Evolutionary conservation across 1,140 invertebrate genomes (phyloP), one percentile per base, ranked within the genome.

Genomic region (Hermatobates lingyangjiaoensis): DNA sequence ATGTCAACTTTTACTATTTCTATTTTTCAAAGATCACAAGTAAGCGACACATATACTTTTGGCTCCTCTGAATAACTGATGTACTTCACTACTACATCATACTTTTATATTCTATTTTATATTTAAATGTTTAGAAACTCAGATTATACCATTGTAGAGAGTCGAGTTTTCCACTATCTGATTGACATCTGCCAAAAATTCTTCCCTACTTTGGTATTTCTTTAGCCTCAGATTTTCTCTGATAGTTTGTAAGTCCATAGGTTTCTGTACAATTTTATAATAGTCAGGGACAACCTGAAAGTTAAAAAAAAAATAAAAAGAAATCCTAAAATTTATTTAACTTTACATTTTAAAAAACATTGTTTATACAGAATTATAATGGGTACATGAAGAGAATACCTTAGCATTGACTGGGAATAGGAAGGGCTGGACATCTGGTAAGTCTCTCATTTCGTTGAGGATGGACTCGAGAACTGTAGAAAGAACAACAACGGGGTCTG

Each of bases 231-330:
- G 68, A 64, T 91, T 90, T 57, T 96, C 92, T 52, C 92, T 68
- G 54, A 99, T 96, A 0, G 87, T 92, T 67, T 97, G 93, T 30
- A 99, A 67, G 66, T 98, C 94, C 87, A 98, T 98, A 0, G 95
- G 95, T 51, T 83, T 75, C 34, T 80, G 77, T 7, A 99, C 75
- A 27, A 96, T 90, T 53, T 82, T 81, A 62, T 94, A 83, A 66
- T 98, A 98, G 70, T 97, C 92, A 0, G 87, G 83, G 5, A 96
- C 87, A 58, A 75, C 65, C 79, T 83, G 57, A 52, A 54, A 49
- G 30, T 7, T 10, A 34, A 34, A 34, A 34, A 34, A 34, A 34
- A 34, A 34, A 34, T 10, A 34, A 34, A 34, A 34, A 34, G n/a
- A 34, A 34, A n/a, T n/a, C n/a, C n/a, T n/a, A n/a, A n/a, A n/a